These are phyloP conservation scores for Drosophila austrosaltans DNA, from an alignment of 2,888 invertebrate species.

Conservation along the genomic window DNA sequence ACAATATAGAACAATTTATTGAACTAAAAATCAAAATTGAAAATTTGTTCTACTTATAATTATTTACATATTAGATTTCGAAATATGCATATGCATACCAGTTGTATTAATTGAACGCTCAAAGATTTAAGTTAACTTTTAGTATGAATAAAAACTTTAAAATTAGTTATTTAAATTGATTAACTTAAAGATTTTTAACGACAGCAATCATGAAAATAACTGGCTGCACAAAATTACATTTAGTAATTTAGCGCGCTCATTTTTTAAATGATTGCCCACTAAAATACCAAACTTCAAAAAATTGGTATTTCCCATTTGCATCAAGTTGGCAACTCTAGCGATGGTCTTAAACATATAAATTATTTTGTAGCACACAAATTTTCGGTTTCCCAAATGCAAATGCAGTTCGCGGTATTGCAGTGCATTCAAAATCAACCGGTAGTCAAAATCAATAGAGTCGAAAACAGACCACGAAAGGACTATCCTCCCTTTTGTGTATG, in stretches of 20 bases:
- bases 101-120: no score
- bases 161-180: no score
- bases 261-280: neutral
- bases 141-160: no score
- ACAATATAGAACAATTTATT: no score
- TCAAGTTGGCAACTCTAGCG: constrained; percentile 25
- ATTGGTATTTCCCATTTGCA: constrained; percentile 27
- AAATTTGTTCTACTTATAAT: no score
- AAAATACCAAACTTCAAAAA: constrained; percentile 10
- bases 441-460: constrained; percentile 12
- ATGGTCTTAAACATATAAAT: constrained; percentile 19
- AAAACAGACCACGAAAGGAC: neutral
- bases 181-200: no score
- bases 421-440: constrained; percentile 41
- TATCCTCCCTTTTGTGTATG: neutral
- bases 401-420: constrained; percentile 48
- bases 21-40: no score
- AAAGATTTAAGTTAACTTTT: no score
- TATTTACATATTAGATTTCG: no score
- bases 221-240: no score
- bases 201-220: no score
- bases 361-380: constrained; percentile 31
- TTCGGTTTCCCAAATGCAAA: constrained; percentile 62
- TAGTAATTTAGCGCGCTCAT: neutral
- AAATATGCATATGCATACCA: no score